Evolutionary conservation across 1,140 invertebrate species (phyloP).

Genomic region (Ladona fulva): DNA sequence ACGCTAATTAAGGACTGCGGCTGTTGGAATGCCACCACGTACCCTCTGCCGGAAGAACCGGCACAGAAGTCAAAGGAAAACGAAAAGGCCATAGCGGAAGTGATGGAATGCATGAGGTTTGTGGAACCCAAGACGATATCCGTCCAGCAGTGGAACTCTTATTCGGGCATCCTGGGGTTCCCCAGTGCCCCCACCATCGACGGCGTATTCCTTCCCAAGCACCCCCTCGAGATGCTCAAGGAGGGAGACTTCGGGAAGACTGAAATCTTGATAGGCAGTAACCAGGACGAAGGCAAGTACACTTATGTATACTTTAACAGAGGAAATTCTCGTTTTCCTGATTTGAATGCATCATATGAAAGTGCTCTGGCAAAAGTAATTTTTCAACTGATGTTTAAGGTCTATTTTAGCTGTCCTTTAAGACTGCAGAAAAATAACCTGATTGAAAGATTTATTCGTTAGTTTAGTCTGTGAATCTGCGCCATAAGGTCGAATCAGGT

Average conservation of each 20-base stretch:
- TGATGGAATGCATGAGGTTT: conserved; percentile 77
- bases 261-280: conserved; percentile 78
- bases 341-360: too few species aligned
- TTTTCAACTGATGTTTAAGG: too few species aligned
- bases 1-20: conserved; percentile 70
- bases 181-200: conserved; percentile 82
- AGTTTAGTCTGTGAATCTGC: too few species aligned
- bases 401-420: too few species aligned
- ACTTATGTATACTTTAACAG: not conserved
- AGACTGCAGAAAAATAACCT: too few species aligned
- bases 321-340: too few species aligned
- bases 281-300: conserved; percentile 75
- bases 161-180: conserved; percentile 77
- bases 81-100: conserved; percentile 32
- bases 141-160: conserved; percentile 83
- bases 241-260: conserved; percentile 66
- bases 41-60: not conserved
- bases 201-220: conserved; percentile 70
- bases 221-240: conserved; percentile 70
- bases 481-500: too few species aligned
- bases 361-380: too few species aligned
- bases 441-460: too few species aligned
- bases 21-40: conserved; percentile 61
- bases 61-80: not conserved
- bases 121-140: conserved; percentile 78